Percentiles rank a stretch among this genome's conserved stretches.
Conservation (phyloP, 2,113 vertebrate species). For the Craseonycteris thonglongyai region DNA sequence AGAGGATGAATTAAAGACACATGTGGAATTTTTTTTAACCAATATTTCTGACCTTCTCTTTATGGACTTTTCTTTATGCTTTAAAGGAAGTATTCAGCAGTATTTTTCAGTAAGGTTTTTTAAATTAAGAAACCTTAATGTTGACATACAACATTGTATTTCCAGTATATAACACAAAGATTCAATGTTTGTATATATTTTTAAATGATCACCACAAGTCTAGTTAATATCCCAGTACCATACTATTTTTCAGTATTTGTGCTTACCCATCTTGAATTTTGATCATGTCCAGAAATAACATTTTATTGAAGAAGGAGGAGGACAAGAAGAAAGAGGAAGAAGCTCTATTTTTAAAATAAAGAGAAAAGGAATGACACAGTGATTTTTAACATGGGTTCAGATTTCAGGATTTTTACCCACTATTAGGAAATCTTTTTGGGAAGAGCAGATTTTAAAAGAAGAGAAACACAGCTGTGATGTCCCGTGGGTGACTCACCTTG, state of each 20-base stretch:
- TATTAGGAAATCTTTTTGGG: background rate
- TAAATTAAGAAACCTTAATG: too few relatives aligned
- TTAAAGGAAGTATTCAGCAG: background rate
- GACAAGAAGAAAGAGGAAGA: too few relatives aligned
- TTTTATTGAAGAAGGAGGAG: background rate
- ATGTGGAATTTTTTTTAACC: background rate
- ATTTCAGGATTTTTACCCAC: background rate
- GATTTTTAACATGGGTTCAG: background rate
- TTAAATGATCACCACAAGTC: background rate
- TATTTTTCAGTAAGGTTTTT: background rate
- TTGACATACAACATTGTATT: background rate
- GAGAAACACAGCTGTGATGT: background rate
- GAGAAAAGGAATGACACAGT: background rate
- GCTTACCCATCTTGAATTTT: background rate
- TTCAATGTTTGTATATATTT: background rate
- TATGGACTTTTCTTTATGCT: background rate
- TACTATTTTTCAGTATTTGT: background rate
- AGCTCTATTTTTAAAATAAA: slow-evolving; percentile 1
- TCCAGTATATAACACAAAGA: background rate
- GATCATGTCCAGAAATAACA: background rate
- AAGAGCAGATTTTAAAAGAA: background rate
- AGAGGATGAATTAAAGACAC: background rate
- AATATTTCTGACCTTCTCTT: background rate
- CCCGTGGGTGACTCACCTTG: background rate
- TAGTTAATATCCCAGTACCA: background rate